These are phyloP conservation scores for Enteromius radiatus DNA, from an alignment of 2,797 vertebrate genomes.

Conservation along the genomic window DNA sequence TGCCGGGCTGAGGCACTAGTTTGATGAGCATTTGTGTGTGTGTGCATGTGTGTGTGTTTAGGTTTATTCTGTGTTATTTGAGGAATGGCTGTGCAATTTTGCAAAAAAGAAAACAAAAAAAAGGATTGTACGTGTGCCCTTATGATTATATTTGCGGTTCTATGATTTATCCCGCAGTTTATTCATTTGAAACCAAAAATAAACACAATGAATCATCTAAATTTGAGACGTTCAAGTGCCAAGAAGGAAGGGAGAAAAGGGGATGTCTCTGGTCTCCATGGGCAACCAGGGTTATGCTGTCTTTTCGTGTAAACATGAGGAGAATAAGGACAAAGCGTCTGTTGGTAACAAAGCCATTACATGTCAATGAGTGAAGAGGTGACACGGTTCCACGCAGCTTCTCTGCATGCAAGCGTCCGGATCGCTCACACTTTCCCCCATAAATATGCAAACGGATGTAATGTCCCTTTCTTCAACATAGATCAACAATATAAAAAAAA, in stretches of 20 bases:
- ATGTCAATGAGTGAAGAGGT: constrained; percentile 60
- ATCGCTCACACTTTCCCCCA: constrained; percentile 45
- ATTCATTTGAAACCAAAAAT: constrained; percentile 43
- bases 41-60: not conserved
- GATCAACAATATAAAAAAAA: constrained; percentile 23
- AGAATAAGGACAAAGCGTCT: constrained; percentile 58
- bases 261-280: constrained; percentile 69
- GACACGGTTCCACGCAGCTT: constrained; percentile 60
- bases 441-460: constrained; percentile 35
- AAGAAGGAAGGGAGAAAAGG: constrained; percentile 43
- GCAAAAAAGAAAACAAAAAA: constrained; percentile 7
- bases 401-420: constrained; percentile 60
- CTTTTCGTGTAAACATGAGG: constrained; percentile 68
- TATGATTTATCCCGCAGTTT: not conserved
- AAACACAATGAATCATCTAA: constrained; percentile 60
- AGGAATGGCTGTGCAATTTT: not conserved
- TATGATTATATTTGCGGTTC: not conserved
- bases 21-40: constrained; percentile 33
- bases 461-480: constrained; percentile 6
- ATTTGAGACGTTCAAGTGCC: constrained; percentile 60
- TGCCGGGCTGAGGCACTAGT: constrained; percentile 53
- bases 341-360: constrained; percentile 70
- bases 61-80: constrained; percentile 2
- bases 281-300: constrained; percentile 69
- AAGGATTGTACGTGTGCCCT: not conserved